Base-by-base conservation (phyloP, 1,140 invertebrate species). In the Ceratoteleas bidentatus region DNA sequence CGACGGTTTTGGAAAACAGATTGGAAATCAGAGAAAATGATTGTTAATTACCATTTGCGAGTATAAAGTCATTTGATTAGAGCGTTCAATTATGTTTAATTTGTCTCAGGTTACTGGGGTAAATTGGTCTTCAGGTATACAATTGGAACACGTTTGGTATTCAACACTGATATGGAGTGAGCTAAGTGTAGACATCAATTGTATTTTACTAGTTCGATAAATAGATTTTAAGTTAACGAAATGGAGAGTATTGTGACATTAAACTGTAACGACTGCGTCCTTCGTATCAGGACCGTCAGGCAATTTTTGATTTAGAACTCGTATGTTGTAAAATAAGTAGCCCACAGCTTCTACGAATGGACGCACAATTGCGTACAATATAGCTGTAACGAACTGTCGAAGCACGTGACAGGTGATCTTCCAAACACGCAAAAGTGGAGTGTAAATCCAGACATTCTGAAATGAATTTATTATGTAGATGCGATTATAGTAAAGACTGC, bases 401-500 rank as follows among this genome's bases (percentile, higher is more conserved):
- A 92, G 88, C 2, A 94, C 92, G 0, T 93, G 93, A 84, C 93
- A 95, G 83, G 93, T 93, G 74, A 96, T 94, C 87, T 94, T 95
- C 87, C 93, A 92, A 49, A 93, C 92, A 38, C 95, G 92, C 11
- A 95, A 86, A 62, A 93, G 93, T 0, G 95, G 95, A 0, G 92
- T 94, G 8, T 93, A 88, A 81, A 94, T 95, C 95, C 95, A 96
- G 60, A 96, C 94, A 90, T 95, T 94, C 94, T 95, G 88, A 34
- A 50, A 50, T 49, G 13, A 3, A 49, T 49, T 14, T 49, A 49
- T 49, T 49, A 24, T 24, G 24, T 24, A 24, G 24, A 1, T 24
- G 4, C 24, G 24, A 24, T 24, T 24, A 24, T 24, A 24, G 24
- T 24, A 24, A 24, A 24, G 24, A 24, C 24, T 24, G 24, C 4